These are phyloP conservation scores for Ictidomys tridecemlineatus DNA, from an alignment of 2,113 vertebrate genomes.

Conservation along the genomic window DNA sequence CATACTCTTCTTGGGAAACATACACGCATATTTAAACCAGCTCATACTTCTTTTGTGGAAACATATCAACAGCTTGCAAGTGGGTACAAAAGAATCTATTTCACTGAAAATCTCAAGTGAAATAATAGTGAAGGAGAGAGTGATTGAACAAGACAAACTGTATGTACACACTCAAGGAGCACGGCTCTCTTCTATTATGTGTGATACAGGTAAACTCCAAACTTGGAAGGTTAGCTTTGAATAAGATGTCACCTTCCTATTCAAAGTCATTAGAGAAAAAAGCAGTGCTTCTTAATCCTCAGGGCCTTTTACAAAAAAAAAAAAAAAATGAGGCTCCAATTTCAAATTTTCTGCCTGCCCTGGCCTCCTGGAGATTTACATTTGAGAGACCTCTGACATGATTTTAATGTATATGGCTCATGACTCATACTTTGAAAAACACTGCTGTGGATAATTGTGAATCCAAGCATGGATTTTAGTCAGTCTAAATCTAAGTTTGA, in stretches of 20 bases:
- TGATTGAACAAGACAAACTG: no score
- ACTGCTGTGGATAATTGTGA: background rate
- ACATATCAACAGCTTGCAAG: conserved; percentile 6
- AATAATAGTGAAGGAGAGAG: background rate
- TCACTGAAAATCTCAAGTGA: background rate
- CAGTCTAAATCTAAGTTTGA: background rate
- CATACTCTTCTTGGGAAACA: no score
- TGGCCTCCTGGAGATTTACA: background rate
- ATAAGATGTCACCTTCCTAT: background rate
- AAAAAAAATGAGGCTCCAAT: background rate
- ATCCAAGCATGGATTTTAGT: background rate
- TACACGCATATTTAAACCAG: conserved; percentile 67
- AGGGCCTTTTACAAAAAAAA: background rate
- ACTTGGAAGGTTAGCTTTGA: background rate
- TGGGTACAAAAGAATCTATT: conserved; percentile 30
- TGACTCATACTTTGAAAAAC: background rate
- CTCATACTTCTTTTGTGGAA: conserved; percentile 37
- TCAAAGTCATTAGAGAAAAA: background rate
- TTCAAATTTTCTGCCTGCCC: background rate
- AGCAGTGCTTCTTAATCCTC: background rate
- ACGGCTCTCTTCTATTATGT: background rate
- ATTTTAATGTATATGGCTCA: background rate
- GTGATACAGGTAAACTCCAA: background rate
- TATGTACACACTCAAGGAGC: background rate
- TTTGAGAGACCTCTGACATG: no score